A percentile compares a stretch with the other conserved stretches of the same genome.
Conservation (phyloP, 2,888 invertebrate species). For the Isotomurus palustris region DNA sequence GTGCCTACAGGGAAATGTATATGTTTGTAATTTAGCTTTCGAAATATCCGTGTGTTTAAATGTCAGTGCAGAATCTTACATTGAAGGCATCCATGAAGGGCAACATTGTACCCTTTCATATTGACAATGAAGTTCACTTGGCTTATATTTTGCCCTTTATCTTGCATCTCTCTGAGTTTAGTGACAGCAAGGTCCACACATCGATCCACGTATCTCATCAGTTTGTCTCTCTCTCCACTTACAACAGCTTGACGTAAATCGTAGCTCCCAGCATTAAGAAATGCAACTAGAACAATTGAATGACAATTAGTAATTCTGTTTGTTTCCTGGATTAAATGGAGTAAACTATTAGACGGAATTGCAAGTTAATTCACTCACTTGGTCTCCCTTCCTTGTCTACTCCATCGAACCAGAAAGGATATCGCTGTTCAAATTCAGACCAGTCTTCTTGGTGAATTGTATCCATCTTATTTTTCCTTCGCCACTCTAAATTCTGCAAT, state of each 20-base stretch:
- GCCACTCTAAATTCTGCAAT: background rate
- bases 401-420: background rate
- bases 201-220: background rate
- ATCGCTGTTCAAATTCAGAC: background rate
- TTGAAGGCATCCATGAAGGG: conserved; percentile 16
- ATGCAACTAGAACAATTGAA: background rate
- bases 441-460: background rate
- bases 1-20: conserved; percentile 8
- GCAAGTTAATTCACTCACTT: background rate
- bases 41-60: background rate
- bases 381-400: background rate
- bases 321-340: background rate
- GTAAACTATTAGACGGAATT: background rate
- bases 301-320: background rate
- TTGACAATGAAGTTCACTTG: background rate
- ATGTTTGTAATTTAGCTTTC: background rate
- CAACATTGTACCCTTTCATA: background rate
- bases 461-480: background rate
- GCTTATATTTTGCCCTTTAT: background rate
- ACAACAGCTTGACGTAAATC: background rate
- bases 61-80: conserved; percentile 2
- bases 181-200: background rate
- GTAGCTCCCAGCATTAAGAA: background rate
- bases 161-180: background rate
- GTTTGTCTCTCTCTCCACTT: background rate